Base-by-base conservation (phyloP, 30 jellyfish, hydroid and myxozoan genomes). In the Aurelia sp. region DNA sequence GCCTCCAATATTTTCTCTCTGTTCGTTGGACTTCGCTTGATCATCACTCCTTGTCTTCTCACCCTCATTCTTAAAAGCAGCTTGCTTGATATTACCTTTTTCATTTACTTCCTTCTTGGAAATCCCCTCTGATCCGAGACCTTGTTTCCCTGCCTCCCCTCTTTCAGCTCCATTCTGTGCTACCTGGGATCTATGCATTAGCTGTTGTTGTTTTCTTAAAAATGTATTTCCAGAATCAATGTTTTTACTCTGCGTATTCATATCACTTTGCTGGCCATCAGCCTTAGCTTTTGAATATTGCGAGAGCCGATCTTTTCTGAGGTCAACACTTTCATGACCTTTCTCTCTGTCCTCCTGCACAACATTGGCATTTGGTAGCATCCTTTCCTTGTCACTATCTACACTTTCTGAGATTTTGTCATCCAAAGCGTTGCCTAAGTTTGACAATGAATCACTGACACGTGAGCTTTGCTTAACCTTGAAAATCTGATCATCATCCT, bases 171-270 rank as follows among this genome's bases (percentile, higher is more conserved):
- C 22, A 24, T 63, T 70, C 18, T 27, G 20, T 27, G 27, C 21
- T 48, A 20, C 24, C 61, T 38, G 75, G 31, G 69, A 62, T 57
- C 72, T 82, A 38, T 69, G 86, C 80, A 82, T 33, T 48, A 82
- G 60, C 47, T 68, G 79, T 51, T 82, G 92, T 27, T 82, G 92
- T 71, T 47, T 70, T 40, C 51, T 69, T 30, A 82, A 60, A 27
- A 82, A 68, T 33, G 86, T 44, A n/a, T 74, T 62, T 9, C 86
- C 92, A 6, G 58, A 27, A 60, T 69, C 84, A 17, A 16, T 57
- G 8, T 57, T 80, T 68, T 82, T 71, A 13, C 70, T 57, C 12
- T 11, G 62, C 60, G 22, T 12, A 12, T 55, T 35, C 33, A 8
- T 15, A 35, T 38, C 80, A 51, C 30, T 68, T 24, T 65, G 47